A percentile compares a stretch with the other conserved stretches of the same genome.
phyloP scores from a whole-genome alignment of 2,113 vertebrate species.

The Lepidothrix coronata region DNA sequence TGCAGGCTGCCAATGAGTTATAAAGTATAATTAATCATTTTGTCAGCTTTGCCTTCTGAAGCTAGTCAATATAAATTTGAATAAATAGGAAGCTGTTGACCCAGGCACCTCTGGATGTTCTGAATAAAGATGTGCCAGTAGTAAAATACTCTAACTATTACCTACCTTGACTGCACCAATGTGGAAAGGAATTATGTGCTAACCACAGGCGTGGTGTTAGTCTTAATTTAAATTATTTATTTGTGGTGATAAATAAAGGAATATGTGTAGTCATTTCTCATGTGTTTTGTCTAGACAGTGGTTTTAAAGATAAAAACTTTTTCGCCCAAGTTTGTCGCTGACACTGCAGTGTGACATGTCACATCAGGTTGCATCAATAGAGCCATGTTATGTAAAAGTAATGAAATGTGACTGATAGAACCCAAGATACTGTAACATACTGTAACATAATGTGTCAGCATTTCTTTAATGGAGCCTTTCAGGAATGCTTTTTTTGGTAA shows the following conservation, averaged over 20 bases:
- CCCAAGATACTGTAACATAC: constrained; percentile 60
- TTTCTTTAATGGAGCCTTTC: constrained; percentile 71
- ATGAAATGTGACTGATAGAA: constrained; percentile 74
- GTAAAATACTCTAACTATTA: constrained; percentile 18
- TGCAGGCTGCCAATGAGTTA: constrained; percentile 73
- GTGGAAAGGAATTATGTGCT: not conserved
- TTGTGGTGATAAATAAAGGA: not conserved
- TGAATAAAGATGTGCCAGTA: constrained; percentile 55
- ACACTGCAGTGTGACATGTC: constrained; percentile 68
- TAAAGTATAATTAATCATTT: constrained; percentile 79
- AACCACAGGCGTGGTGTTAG: not conserved
- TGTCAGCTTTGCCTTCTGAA: constrained; percentile 76
- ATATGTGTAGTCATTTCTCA: not conserved
- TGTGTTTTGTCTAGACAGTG: not conserved
- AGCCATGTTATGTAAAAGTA: constrained; percentile 66
- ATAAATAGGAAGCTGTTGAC: constrained; percentile 75
- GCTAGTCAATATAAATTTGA: constrained; percentile 77
- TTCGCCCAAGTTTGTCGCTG: constrained; percentile 62
- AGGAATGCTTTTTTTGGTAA: constrained; percentile 53
- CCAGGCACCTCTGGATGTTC: constrained; percentile 52
- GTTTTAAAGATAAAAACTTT: constrained; percentile 49
- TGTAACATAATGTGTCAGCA: constrained; percentile 64
- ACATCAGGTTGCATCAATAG: constrained; percentile 72
- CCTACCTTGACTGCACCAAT: not conserved
- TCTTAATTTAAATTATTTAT: not conserved